Conservation (phyloP, 2,888 invertebrate genomes). For the Tribolium freemani region DNA sequence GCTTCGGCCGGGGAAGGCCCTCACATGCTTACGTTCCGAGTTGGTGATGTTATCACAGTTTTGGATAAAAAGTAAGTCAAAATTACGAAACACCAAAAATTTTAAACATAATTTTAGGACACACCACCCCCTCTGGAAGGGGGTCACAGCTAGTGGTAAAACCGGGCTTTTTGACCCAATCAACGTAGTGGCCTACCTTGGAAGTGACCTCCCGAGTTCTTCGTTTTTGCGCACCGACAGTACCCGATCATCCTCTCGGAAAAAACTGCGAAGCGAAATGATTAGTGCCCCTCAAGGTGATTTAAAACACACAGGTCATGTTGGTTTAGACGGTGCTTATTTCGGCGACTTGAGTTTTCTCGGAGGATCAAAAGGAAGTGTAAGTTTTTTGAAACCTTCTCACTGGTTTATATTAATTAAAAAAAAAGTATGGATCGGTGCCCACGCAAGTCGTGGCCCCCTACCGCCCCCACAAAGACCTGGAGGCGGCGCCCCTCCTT, state of each 20-base stretch:
- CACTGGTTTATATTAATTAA: background rate
- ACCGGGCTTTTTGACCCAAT: conserved; percentile 94
- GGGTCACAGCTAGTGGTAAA: conserved; percentile 88
- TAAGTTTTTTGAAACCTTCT: conserved; percentile 48
- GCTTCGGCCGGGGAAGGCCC: conserved; percentile 68
- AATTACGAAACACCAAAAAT: background rate
- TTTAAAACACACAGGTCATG: conserved; percentile 94
- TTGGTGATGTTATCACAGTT: conserved; percentile 93
- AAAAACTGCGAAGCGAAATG: conserved; percentile 89
- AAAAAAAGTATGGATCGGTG: conserved; percentile 77
- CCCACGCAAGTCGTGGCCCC: conserved; percentile 92
- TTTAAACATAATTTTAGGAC: conserved; percentile 64
- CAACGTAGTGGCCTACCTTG: conserved; percentile 89
- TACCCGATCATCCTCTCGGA: conserved; percentile 73
- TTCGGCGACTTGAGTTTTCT: conserved; percentile 93
- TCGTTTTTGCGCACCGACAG: conserved; percentile 72
- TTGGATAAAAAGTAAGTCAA: conserved; percentile 81
- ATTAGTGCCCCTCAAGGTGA: conserved; percentile 98
- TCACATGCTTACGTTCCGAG: conserved; percentile 84
- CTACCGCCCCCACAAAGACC: conserved; percentile 89
- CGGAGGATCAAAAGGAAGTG: conserved; percentile 71
- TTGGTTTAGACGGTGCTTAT: conserved; percentile 96
- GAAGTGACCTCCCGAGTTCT: conserved; percentile 78
- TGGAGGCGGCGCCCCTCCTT: conserved; percentile 78
- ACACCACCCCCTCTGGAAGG: conserved; percentile 87